These are phyloP conservation scores for Drosophila atripex DNA, from an alignment of 2,888 invertebrate genomes.

Conservation along the genomic window DNA sequence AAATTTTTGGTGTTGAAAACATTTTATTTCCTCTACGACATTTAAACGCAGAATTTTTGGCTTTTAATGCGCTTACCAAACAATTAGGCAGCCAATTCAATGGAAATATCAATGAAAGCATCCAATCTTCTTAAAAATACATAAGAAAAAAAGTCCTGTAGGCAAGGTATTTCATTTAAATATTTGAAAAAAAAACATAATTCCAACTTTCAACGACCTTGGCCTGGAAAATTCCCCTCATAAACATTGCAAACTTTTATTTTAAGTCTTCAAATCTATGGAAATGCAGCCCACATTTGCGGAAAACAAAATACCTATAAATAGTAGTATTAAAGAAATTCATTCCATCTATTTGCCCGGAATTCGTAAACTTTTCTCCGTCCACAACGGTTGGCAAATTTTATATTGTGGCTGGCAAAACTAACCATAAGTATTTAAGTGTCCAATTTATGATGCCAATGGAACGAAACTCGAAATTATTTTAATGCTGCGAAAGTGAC, in stretches of 20 bases:
- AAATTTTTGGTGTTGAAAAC: not conserved
- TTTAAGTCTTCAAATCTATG: slow-evolving; percentile 43
- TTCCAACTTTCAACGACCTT: slow-evolving; percentile 22
- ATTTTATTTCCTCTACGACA: not conserved
- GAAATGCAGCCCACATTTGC: slow-evolving; percentile 35
- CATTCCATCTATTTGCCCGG: slow-evolving; percentile 26
- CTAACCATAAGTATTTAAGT: slow-evolving; percentile 45
- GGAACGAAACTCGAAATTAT: slow-evolving; percentile 1
- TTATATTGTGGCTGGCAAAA: not conserved
- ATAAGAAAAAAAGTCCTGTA: not conserved
- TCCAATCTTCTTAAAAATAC: slow-evolving; percentile 16
- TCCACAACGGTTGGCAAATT: not conserved
- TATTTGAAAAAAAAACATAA: not conserved
- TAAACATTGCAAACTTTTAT: slow-evolving; percentile 37
- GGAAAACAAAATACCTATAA: slow-evolving; percentile 42
- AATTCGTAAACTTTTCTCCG: slow-evolving; percentile 31
- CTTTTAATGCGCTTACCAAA: slow-evolving; percentile 18
- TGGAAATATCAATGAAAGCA: slow-evolving; percentile 10
- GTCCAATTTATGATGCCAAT: slow-evolving; percentile 43
- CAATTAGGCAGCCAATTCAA: slow-evolving; percentile 8
- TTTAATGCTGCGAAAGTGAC: slow-evolving; percentile 14
- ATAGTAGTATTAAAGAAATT: slow-evolving; percentile 49
- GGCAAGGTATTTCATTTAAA: slow-evolving; percentile 8
- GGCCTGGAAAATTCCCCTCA: not conserved
- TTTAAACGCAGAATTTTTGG: not conserved